Evolutionary conservation across 2,888 invertebrate species (phyloP).

Genomic region (Polyommatus iphigenia): DNA sequence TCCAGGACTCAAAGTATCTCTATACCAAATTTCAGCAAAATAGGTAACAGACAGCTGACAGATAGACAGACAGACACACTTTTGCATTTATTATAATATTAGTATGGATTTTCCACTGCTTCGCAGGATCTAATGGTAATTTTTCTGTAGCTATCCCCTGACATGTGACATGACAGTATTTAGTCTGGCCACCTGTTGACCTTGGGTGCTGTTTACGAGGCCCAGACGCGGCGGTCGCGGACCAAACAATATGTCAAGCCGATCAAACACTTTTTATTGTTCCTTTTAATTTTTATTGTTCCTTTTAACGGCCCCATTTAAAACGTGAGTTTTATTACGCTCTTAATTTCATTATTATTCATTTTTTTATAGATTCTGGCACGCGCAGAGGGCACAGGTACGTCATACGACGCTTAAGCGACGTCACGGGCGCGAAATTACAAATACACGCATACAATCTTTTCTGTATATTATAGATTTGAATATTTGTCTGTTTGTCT

Average conservation of each 20-base stretch:
- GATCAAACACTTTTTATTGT: slow-evolving; percentile 57
- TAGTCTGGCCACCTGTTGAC: slow-evolving; percentile 25
- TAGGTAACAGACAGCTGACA: too few relatives aligned
- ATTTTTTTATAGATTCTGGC: slow-evolving; percentile 25
- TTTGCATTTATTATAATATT: too few relatives aligned
- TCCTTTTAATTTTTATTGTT: slow-evolving; percentile 56
- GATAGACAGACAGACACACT: too few relatives aligned
- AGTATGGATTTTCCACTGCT: too few relatives aligned
- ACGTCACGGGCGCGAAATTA: background rate
- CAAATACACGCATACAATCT: too few relatives aligned
- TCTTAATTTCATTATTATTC: slow-evolving; percentile 18
- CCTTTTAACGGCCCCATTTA: slow-evolving; percentile 48
- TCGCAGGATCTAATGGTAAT: too few relatives aligned
- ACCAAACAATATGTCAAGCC: slow-evolving; percentile 55
- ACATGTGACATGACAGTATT: slow-evolving; percentile 7
- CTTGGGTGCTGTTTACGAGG: slow-evolving; percentile 15
- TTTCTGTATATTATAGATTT: too few relatives aligned
- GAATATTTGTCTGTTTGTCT: too few relatives aligned
- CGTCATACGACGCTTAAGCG: background rate
- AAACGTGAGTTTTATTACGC: background rate
- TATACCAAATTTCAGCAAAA: too few relatives aligned
- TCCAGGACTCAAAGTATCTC: too few relatives aligned
- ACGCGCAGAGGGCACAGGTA: background rate
- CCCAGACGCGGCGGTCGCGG: slow-evolving; percentile 37
- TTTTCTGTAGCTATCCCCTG: background rate